These are phyloP conservation scores for Tigriopus californicus DNA, from an alignment of 2,888 invertebrate species.

Conservation along the genomic window DNA sequence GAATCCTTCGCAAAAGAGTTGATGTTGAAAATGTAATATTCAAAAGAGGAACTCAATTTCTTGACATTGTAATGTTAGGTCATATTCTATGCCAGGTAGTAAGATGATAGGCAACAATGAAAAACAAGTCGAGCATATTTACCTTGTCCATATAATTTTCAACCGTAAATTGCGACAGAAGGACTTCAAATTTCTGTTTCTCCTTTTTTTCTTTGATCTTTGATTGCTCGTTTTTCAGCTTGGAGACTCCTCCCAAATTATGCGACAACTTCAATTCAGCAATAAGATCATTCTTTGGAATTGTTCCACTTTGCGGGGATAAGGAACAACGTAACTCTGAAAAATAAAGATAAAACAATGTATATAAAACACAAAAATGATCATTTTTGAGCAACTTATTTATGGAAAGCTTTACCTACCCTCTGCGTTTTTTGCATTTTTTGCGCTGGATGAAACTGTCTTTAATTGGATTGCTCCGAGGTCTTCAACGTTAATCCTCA, in stretches of 20 bases:
- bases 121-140: too few species aligned
- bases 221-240: slow-evolving; percentile 71
- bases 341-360: slow-evolving; percentile 10
- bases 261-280: slow-evolving; percentile 80
- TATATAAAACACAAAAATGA: slow-evolving; percentile 1
- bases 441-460: too few species aligned
- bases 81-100: too few species aligned
- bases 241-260: slow-evolving; percentile 81
- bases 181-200: slow-evolving; percentile 62
- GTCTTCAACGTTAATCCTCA: slow-evolving; percentile 64
- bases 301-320: neutral
- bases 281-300: slow-evolving; percentile 56
- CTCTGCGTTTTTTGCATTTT: too few species aligned
- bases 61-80: too few species aligned
- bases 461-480: slow-evolving; percentile 61
- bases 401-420: too few species aligned
- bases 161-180: slow-evolving; percentile 61
- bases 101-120: too few species aligned
- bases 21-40: too few species aligned
- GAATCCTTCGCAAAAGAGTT: too few species aligned
- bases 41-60: too few species aligned
- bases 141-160: slow-evolving; percentile 80
- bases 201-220: slow-evolving; percentile 63
- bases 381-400: neutral
- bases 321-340: slow-evolving; percentile 1